Evolutionary conservation across 2,797 vertebrate genomes (phyloP).

Genomic region (Apogon talboti): DNA sequence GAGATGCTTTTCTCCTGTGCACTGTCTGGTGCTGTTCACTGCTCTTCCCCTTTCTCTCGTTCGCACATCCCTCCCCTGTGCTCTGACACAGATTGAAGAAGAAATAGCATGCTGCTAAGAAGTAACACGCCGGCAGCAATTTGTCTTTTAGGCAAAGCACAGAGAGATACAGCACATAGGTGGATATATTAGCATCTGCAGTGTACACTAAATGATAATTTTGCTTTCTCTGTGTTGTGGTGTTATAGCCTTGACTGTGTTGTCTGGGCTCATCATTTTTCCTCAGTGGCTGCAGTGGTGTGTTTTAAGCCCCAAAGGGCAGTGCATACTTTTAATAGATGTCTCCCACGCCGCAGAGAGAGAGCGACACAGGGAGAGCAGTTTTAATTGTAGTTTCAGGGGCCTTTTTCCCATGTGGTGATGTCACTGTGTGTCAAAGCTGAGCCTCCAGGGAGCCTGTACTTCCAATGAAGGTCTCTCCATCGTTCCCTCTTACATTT

Average conservation of each 20-base stretch:
- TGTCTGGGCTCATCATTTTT: constrained; percentile 32
- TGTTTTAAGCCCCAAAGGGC: constrained; percentile 65
- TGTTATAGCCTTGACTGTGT: constrained; percentile 13
- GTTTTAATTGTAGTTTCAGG: constrained; percentile 79
- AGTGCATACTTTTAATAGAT: constrained; percentile 62
- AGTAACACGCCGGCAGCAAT: constrained; percentile 27
- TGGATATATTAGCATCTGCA: constrained; percentile 39
- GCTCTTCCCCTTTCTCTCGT: constrained; percentile 41
- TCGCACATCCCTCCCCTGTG: constrained; percentile 53
- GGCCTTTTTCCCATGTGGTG: constrained; percentile 62
- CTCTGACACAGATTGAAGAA: constrained; percentile 62
- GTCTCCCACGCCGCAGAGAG: constrained; percentile 40
- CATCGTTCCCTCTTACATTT: constrained; percentile 37
- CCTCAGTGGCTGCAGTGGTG: constrained; percentile 49
- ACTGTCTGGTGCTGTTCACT: constrained; percentile 30
- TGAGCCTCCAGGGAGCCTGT: constrained; percentile 53
- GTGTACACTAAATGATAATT: constrained; percentile 21
- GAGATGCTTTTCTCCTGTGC: constrained; percentile 17
- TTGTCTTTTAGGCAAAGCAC: constrained; percentile 28
- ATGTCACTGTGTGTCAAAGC: constrained; percentile 71
- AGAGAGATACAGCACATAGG: constrained; percentile 25
- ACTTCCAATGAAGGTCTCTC: constrained; percentile 52
- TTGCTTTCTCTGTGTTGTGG: constrained; percentile 19
- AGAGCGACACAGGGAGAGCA: constrained; percentile 49
- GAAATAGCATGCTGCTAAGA: constrained; percentile 39